Base-by-base conservation (phyloP, 2,888 invertebrate genomes). In the Trichopoda pennipes region DNA sequence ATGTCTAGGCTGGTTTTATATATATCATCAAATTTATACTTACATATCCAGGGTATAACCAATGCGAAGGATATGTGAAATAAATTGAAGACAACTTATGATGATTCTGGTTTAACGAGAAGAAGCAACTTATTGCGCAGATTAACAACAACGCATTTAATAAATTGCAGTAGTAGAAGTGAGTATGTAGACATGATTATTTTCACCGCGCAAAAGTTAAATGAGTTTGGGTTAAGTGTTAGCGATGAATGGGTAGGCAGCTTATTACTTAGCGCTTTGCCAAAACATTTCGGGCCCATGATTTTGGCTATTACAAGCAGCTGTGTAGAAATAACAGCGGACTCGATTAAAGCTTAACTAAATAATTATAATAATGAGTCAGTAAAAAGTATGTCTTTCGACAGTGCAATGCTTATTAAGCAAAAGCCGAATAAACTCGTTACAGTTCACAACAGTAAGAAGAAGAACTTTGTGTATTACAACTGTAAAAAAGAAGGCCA, bases 281-380 rank as follows among this genome's bases (percentile, higher is more conserved):
- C 80, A 3, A 72, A 80, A 17, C 83, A 80, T 73, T 83, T 80
- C n/a, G 42, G 28, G 8, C 51, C 72, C 2, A 82, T 79, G 79
- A 79, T 82, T 4, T 76, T 80, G 68, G 72, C 72, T 0, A 68
- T 38, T 70, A 16, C 53, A 21, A 70, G 0, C 10, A 38, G 38
- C 12, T 12, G 12, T 12, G 12, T 38, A 12, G 1, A 10, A 12
- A 38, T 38, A 38, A 38, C 38, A 38, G 38, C 38, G 1, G 38
- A 38, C 38, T 38, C 38, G 2, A 38, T 38, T 38, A 28, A 28
- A 8, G 8, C 8, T 28, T n/a, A n/a, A n/a, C n/a, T 73, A 42
- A 16, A 61, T 73, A 23, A 77, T 12, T 44, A 61, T 35, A 10
- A 8, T 19, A 53, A 12, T 4, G 3, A 47, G 7, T 47, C 16